A percentile compares a stretch with the other conserved stretches of the same genome.
These are phyloP conservation scores for Grapholita molesta DNA, from an alignment of 1,140 invertebrate genomes.

Conservation along the genomic window DNA sequence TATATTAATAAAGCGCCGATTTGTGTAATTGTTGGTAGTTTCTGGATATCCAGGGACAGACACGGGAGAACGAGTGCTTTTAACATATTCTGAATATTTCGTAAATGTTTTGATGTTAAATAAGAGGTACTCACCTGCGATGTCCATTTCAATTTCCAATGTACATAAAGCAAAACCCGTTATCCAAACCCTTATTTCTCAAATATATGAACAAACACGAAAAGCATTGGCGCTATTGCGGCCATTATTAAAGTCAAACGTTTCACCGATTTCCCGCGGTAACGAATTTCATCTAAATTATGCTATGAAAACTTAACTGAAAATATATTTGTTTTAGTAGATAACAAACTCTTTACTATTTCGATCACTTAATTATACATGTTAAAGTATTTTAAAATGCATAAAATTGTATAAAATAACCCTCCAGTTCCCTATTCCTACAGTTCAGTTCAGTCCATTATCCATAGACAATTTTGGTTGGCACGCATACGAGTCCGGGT, in stretches of 20 bases:
- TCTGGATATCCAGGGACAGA: slow-evolving; percentile 14
- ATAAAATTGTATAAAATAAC: slow-evolving; percentile 40
- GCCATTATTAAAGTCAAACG: slow-evolving; percentile 75
- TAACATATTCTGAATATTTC: background rate
- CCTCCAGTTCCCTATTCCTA: slow-evolving; percentile 33
- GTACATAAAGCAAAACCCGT: slow-evolving; percentile 37
- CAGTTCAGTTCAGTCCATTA: background rate
- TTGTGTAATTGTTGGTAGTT: slow-evolving; percentile 16
- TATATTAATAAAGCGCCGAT: background rate
- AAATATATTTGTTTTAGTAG: slow-evolving; percentile 4
- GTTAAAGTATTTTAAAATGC: slow-evolving; percentile 18
- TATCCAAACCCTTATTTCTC: slow-evolving; percentile 38
- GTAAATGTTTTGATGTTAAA: background rate
- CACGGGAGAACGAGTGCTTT: background rate
- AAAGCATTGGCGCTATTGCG: slow-evolving; percentile 74
- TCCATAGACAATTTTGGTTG: slow-evolving; percentile 3
- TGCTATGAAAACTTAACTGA: slow-evolving; percentile 8
- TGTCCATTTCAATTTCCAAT: slow-evolving; percentile 64
- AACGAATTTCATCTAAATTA: slow-evolving; percentile 38
- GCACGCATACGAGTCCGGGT: no score
- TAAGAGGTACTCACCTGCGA: slow-evolving; percentile 57
- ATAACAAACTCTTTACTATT: background rate
- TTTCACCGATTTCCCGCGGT: slow-evolving; percentile 74
- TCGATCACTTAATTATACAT: background rate
- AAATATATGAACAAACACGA: slow-evolving; percentile 65